phyloP scores from a whole-genome alignment of 23 tunicate genomes.

The Halocynthia roretzi region DNA sequence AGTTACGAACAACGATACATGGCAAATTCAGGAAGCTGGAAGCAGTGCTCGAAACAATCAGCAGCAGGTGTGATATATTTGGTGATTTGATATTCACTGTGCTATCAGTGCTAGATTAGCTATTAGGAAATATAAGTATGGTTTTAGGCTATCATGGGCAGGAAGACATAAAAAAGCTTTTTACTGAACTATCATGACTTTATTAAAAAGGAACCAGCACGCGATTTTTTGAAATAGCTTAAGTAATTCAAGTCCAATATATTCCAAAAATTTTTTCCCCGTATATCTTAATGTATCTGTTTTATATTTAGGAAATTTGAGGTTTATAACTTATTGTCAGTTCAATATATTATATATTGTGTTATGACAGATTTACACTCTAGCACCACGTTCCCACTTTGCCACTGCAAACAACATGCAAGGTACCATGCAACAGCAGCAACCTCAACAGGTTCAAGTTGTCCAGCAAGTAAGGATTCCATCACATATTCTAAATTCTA shows the following conservation, averaged over 20 bases:
- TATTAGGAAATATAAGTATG: too few species aligned
- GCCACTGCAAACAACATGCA: background rate
- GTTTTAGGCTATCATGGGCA: background rate
- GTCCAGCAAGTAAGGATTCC: conserved; percentile 28
- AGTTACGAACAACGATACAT: conserved; percentile 46
- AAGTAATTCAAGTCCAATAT: too few species aligned
- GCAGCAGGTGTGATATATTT: too few species aligned
- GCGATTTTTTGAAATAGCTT: too few species aligned
- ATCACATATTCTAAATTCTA: conserved; percentile 11
- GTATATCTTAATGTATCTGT: too few species aligned
- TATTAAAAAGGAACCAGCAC: too few species aligned
- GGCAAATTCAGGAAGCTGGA: conserved; percentile 18
- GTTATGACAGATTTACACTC: conserved; percentile 8
- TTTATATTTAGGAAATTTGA: background rate
- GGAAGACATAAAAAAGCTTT: too few species aligned
- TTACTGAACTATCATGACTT: too few species aligned
- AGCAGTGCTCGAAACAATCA: background rate
- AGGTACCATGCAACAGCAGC: conserved; percentile 28
- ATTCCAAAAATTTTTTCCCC: too few species aligned
- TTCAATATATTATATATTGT: background rate
- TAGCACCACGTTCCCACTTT: conserved; percentile 18
- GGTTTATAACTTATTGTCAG: background rate
- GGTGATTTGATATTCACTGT: too few species aligned
- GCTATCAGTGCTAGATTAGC: too few species aligned
- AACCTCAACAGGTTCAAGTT: conserved; percentile 53